These are phyloP conservation scores for Bradypodion pumilum DNA, from an alignment of 2,797 vertebrate genomes.

Conservation along the genomic window DNA sequence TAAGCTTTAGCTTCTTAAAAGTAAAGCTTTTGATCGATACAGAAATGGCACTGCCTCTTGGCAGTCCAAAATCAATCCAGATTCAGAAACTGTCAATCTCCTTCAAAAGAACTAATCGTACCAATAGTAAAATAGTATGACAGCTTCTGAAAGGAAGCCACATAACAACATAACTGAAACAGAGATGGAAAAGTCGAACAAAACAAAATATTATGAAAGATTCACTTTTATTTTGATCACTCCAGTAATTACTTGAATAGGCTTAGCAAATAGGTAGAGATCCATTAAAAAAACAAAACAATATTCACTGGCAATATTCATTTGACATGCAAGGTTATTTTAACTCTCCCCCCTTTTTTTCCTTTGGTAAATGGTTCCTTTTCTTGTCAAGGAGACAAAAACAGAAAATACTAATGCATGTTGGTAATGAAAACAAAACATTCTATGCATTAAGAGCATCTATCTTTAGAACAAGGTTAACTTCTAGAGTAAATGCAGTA, in stretches of 20 bases:
- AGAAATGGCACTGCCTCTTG: not conserved
- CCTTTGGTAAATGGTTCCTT: not conserved
- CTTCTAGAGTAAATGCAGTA: not conserved
- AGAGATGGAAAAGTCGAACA: not conserved
- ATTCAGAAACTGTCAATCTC: not conserved
- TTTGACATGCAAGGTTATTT: not conserved
- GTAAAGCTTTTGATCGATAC: not conserved
- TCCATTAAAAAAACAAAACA: not conserved
- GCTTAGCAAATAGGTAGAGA: not conserved
- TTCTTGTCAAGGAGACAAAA: not conserved
- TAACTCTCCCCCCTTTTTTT: not conserved
- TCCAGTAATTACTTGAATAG: conserved; percentile 1
- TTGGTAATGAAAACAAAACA: conserved; percentile 9
- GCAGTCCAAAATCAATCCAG: not conserved
- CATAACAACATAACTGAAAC: not conserved
- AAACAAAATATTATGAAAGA: conserved; percentile 4
- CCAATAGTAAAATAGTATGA: conserved; percentile 8
- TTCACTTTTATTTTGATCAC: not conserved
- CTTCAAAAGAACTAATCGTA: not conserved
- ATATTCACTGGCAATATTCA: not conserved
- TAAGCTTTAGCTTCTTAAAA: not conserved
- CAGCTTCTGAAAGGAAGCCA: not conserved
- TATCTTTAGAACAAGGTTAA: conserved; percentile 27
- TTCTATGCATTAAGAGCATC: conserved; percentile 9
- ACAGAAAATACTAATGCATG: not conserved